phyloP scores from a whole-genome alignment of 2,888 invertebrate genomes.

The Hypolimnas misippus region DNA sequence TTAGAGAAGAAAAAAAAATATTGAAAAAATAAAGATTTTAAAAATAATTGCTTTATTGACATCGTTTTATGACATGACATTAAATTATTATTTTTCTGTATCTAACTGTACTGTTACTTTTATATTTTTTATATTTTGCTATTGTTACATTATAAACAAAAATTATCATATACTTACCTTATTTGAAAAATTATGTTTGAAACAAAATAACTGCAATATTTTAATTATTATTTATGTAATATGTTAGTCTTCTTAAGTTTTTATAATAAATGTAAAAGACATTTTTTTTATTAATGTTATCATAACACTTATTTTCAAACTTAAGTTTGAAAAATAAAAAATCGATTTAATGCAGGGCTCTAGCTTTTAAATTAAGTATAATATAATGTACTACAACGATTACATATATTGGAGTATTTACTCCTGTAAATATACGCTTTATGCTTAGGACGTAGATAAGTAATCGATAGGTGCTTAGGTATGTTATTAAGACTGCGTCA shows the following conservation, averaged over 20 bases:
- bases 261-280: not conserved
- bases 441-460: slow-evolving; percentile 48
- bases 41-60: too few relatives aligned
- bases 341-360: not conserved
- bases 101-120: too few relatives aligned
- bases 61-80: too few relatives aligned
- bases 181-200: too few relatives aligned
- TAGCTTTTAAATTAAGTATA: not conserved
- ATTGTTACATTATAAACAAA: too few relatives aligned
- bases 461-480: slow-evolving; percentile 73
- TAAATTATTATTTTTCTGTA: too few relatives aligned
- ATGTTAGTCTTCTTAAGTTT: not conserved
- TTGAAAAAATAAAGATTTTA: too few relatives aligned
- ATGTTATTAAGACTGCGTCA: slow-evolving; percentile 75
- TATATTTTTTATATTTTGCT: too few relatives aligned
- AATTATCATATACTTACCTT: too few relatives aligned
- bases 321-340: not conserved
- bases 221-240: too few relatives aligned
- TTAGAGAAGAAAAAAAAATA: too few relatives aligned
- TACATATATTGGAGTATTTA: slow-evolving; percentile 12
- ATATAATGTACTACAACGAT: slow-evolving; percentile 9
- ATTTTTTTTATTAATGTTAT: not conserved
- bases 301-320: not conserved
- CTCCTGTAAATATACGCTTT: slow-evolving; percentile 50
- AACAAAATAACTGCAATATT: too few relatives aligned